Base-by-base conservation (phyloP, 2,888 invertebrate species). In the Tetragonisca angustula region DNA sequence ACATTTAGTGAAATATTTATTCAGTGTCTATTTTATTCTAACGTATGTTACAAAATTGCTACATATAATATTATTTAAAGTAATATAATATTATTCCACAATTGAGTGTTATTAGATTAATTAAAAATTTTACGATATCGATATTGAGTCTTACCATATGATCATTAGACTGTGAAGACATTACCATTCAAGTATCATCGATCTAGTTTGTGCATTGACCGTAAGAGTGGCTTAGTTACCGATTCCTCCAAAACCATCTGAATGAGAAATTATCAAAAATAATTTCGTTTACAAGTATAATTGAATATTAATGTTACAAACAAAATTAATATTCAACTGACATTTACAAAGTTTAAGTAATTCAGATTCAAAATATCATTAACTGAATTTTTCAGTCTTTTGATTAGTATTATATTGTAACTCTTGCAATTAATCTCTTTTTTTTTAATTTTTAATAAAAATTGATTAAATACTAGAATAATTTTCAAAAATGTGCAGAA, bases 181-280 rank as follows among this genome's bases (percentile, higher is more conserved):
- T 87, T 92, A 92, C 90, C 92, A 79, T 84, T 87, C 67, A 87
- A 92, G 87, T 85, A 74, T 65, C 87, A 76, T 68, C 73, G 61
- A 88, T 87, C 85, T 92, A 93, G 93, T 94, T 93, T 91, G 87
- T 84, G 86, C 73, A 27, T 74, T 64, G 67, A 69, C 92, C 94
- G 93, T 91, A 90, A 94, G 94, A 93, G 94, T 86, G 93, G 86
- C 90, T 90, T 88, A 91, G 90, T 86, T 87, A 88, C 88, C 72
- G 76, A 89, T 93, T 93, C 86, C 43, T 43, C 43, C 0, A 9
- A 43, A 1, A 9, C 43, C 9, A 36, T 27, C 27, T 27, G 32
- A 32, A 32, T 32, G 43, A 43, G 9, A 43, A 43, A 43, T 43
- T 43, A 43, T 11, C 43, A 43, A 43, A 43, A 9, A 43, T 43